These are phyloP conservation scores for Stomorhina lunata DNA, from an alignment of 2,888 invertebrate genomes.

Conservation along the genomic window DNA sequence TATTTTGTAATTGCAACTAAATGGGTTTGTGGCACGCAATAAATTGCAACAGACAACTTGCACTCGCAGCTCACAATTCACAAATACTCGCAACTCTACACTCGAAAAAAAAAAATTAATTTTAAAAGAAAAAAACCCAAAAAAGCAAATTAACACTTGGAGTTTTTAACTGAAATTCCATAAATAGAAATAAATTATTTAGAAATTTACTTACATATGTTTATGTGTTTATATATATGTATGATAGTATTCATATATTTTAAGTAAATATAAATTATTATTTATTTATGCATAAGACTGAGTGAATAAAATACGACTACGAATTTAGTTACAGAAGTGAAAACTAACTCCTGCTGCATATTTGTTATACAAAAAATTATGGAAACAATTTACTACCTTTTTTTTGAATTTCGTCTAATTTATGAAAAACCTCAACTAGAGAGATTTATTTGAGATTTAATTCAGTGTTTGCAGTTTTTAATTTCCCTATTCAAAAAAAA, in stretches of 20 bases:
- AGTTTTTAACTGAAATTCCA: constrained; percentile 44
- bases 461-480: constrained; percentile 3
- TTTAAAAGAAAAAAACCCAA: constrained; percentile 17
- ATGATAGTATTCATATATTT: neutral
- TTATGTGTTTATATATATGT: neutral
- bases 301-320: constrained; percentile 1
- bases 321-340: no score
- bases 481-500: no score
- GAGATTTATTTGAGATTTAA: constrained; percentile 27
- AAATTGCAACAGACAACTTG: constrained; percentile 40
- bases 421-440: neutral
- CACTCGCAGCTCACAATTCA: neutral
- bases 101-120: neutral
- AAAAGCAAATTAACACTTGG: constrained; percentile 50
- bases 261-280: constrained; percentile 10
- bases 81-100: neutral
- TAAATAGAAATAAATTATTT: constrained; percentile 46
- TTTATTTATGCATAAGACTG: constrained; percentile 40
- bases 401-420: neutral
- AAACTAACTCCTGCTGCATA: constrained; percentile 36
- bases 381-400: constrained; percentile 36
- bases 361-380: constrained; percentile 30
- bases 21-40: constrained; percentile 62
- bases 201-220: constrained; percentile 37
- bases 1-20: constrained; percentile 64